A percentile compares a stretch with the other conserved stretches of the same genome.
phyloP scores from a whole-genome alignment of 2,888 invertebrate genomes.

The Pasiphila rectangulata region DNA sequence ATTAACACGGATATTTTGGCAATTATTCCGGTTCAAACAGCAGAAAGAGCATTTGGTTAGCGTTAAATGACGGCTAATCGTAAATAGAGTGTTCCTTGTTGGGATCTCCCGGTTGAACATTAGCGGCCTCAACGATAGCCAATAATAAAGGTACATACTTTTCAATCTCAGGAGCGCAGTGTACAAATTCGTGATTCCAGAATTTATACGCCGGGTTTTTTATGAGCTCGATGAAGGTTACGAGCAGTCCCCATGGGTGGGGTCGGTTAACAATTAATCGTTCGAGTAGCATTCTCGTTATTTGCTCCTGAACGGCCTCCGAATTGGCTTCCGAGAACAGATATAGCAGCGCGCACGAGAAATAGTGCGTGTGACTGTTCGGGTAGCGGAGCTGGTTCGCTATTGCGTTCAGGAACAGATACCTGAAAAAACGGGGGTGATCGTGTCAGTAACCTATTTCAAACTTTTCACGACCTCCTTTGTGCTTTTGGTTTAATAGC shows the following conservation, averaged over 20 bases:
- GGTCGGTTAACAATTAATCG: constrained; percentile 98
- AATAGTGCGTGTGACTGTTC: constrained; percentile 99
- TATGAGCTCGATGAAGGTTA: constrained; percentile 99
- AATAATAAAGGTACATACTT: constrained; percentile 84
- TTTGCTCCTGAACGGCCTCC: constrained; percentile 98
- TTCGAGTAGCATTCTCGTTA: constrained; percentile 97
- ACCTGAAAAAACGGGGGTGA: constrained; percentile 76
- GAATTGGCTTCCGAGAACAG: constrained; percentile 98
- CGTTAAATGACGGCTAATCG: constrained; percentile 6
- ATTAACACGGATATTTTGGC: too few relatives aligned
- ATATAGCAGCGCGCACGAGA: constrained; percentile 98
- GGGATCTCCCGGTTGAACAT: background rate
- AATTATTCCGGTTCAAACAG: too few relatives aligned
- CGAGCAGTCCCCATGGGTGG: constrained; percentile 99
- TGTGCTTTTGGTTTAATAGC: too few relatives aligned
- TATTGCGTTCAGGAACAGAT: constrained; percentile 98
- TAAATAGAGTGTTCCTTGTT: constrained; percentile 1
- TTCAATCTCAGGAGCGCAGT: constrained; percentile 99
- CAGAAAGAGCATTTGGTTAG: too few relatives aligned
- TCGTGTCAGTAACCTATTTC: too few relatives aligned
- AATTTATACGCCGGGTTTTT: constrained; percentile 99
- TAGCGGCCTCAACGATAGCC: constrained; percentile 3
- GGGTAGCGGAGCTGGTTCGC: constrained; percentile 99
- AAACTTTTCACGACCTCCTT: too few relatives aligned
- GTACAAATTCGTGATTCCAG: constrained; percentile 99